phyloP scores from a whole-genome alignment of 2,888 invertebrate genomes.

The Baronia brevicornis region DNA sequence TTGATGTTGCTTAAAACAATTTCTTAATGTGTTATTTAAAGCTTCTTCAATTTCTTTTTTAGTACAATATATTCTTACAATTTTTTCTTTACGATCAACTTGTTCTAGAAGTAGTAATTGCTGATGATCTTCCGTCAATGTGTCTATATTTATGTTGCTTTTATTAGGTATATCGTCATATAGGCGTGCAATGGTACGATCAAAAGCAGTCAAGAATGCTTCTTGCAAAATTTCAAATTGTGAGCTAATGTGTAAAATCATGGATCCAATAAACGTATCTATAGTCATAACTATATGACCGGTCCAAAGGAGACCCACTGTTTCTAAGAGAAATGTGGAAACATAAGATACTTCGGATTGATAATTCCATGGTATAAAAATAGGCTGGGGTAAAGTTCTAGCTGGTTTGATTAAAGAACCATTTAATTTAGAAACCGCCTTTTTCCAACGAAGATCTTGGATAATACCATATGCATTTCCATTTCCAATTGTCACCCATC shows the following conservation, averaged over 20 bases:
- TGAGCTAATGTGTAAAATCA: constrained; percentile 62
- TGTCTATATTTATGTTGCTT: constrained; percentile 17
- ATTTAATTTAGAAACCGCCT: constrained; percentile 39
- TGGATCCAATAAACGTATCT: constrained; percentile 61
- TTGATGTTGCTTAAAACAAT: constrained; percentile 61
- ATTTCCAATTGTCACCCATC: constrained; percentile 63
- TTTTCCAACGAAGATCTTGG: constrained; percentile 55
- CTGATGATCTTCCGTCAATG: no score
- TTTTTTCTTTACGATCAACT: constrained; percentile 33
- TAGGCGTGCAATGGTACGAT: constrained; percentile 44
- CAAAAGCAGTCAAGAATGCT: constrained; percentile 51
- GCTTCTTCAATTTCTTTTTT: constrained; percentile 44
- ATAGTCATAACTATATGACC: constrained; percentile 67
- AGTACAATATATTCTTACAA: constrained; percentile 35
- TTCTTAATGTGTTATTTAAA: constrained; percentile 39
- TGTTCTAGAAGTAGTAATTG: no score
- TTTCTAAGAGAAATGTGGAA: constrained; percentile 53
- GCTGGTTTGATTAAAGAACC: constrained; percentile 34
- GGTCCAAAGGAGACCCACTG: constrained; percentile 60
- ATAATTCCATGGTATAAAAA: constrained; percentile 66
- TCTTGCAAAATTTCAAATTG: constrained; percentile 57
- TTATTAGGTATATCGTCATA: constrained; percentile 25
- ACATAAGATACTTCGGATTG: constrained; percentile 48
- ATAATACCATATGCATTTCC: constrained; percentile 53
- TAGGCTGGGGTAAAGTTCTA: constrained; percentile 58